Evolutionary conservation across 64 coral and sea anemone genomes (phyloP), one percentile per base, ranked within the genome.

Genomic region (Pocillopora verrucosa): DNA sequence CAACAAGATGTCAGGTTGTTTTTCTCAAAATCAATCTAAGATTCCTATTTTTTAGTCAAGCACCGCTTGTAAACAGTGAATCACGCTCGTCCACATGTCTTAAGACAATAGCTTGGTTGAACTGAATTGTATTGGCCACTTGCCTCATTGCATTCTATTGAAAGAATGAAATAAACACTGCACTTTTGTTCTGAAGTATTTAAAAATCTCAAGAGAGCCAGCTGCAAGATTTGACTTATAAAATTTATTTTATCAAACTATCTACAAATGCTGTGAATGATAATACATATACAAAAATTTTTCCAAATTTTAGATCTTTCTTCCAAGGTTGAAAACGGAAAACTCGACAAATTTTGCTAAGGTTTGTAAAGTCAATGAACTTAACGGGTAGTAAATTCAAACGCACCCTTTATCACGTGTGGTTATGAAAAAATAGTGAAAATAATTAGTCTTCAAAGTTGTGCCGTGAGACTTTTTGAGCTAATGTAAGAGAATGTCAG

Each of bases 41-140:
- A 56, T 51, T 56, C 15, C 17, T 77, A 19, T 77, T 11, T 57
- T 51, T 51, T 10, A 36, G 41, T 56, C 36, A 56, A 26, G 14
- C 16, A 85, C 34, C 17, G 64, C 82, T 85, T 85, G 82, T 85
- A 85, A 85, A 85, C 82, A 85, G 16, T 24, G 61, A 11, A 36
- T 51, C 17, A 72, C 3, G 38, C 65, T 10, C 45, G 10, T 85
- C 63, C 82, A 85, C 82, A 85, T 85, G 82, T 65, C 11, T 16
- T 37, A 72, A 72, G 11, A 85, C 82, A 85, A 85, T 56, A 72
- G 82, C n/a, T 56, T 34, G 16, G 56, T 30, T 63, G 20, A 26
- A 72, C 7, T 3, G 20, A 37, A 85, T 85, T 85, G 64, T 85
- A 67, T 83, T 57, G 37, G 37, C 22, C 80, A 4, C 26, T 67